phyloP scores from a whole-genome alignment of 1,140 invertebrate genomes.

The Achroia grisella region DNA sequence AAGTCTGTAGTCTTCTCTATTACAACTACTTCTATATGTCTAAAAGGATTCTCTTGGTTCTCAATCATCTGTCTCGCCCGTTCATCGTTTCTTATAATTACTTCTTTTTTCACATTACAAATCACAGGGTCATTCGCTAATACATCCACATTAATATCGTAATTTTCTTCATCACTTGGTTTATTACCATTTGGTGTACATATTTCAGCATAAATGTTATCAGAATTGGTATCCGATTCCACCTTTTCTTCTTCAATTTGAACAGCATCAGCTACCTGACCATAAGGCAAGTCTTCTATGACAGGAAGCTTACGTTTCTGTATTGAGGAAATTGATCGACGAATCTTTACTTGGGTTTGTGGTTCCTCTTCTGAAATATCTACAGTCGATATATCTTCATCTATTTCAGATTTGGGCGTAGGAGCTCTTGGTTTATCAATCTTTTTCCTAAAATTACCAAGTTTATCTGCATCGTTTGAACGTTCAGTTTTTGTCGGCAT shows the following conservation, averaged over 20 bases:
- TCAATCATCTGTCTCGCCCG: conserved; percentile 56
- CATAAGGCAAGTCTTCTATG: conserved; percentile 71
- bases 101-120: conserved; percentile 65
- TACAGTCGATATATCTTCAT: conserved; percentile 41
- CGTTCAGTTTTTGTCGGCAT: conserved; percentile 67
- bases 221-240: conserved; percentile 69
- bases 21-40: conserved; percentile 71
- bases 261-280: conserved; percentile 70
- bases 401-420: conserved; percentile 57
- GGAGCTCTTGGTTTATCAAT: conserved; percentile 62
- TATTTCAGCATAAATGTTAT: conserved; percentile 77
- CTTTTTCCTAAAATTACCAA: conserved; percentile 62
- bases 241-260: conserved; percentile 53
- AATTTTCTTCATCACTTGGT: conserved; percentile 50
- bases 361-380: conserved; percentile 62
- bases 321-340: conserved; percentile 69
- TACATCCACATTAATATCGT: conserved; percentile 54
- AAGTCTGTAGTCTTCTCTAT: conserved; percentile 67
- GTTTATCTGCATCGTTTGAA: conserved; percentile 43
- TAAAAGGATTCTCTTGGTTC: conserved; percentile 64
- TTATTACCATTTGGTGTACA: conserved; percentile 65
- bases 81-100: conserved; percentile 59
- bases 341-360: conserved; percentile 51
- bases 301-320: conserved; percentile 70
- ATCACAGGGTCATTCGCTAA: conserved; percentile 64